Base-by-base conservation (phyloP, 1,140 invertebrate genomes). In the Solenopsis fugax region DNA sequence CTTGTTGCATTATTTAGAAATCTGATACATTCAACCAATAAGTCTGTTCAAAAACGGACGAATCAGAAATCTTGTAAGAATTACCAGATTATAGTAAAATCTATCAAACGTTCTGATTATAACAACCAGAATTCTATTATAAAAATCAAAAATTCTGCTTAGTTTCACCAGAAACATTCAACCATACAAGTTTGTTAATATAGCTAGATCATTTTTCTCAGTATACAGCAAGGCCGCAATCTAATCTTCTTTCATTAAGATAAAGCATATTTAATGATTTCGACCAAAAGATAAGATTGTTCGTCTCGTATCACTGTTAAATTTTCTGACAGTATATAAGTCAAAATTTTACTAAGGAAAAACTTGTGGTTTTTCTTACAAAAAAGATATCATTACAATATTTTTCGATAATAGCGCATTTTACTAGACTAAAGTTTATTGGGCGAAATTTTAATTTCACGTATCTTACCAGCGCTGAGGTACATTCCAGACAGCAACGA, bases 401-500 rank as follows among this genome's bases (percentile, higher is more conserved):
- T 60, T 75, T 60, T 75, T 6, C 52, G 29, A 6, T 24, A 0
- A 2, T 34, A 13, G 18, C 29, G 12, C 4, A 21, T 56, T 4
- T 29, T 41, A 41, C 10, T 21, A 21, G 10, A 12, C 21, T 58
- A 75, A 75, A 75, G 9, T 58, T 58, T 54, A 75, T 2, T 7
- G n/a, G n/a, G 18, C 10, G 12, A 41, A 5, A 75, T 60, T 45
- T 60, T 24, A 65, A 34, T 21, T 56, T 5, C 21, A 16, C 12
- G 3, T 41, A 45, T 81, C 75, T 96, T 94, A 97, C 99, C 99
- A 87, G 97, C 98, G 91, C 97, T 97, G 5, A 99, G 96, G 95
- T 99, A 99, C 94, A 98, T 97, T 77, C 99, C 99, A 76, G 98
- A 98, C 0, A 99, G 96, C 4, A 99, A 95, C 82, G 98, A 98